phyloP scores from a whole-genome alignment of 92 coral and sea anemone genomes.

The Nematostella vectensis region DNA sequence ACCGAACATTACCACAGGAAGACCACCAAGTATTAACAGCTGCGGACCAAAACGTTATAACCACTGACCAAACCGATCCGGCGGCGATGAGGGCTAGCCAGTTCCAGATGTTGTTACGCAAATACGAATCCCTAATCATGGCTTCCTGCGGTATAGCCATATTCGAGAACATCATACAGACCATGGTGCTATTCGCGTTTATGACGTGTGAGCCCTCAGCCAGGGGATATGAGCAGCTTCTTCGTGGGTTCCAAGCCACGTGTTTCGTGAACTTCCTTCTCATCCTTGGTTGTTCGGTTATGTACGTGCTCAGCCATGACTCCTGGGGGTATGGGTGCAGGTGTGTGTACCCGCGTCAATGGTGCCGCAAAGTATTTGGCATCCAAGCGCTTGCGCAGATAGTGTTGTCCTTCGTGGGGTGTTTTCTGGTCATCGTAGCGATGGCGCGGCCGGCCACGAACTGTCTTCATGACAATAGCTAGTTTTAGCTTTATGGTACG shows the following conservation, averaged over 20 bases:
- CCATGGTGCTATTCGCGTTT: not conserved
- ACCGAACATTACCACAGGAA: not conserved
- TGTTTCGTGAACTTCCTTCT: not conserved
- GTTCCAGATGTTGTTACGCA: not conserved
- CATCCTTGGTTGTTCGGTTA: not conserved
- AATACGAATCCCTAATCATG: not conserved
- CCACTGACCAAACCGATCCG: not conserved
- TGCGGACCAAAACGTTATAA: not conserved
- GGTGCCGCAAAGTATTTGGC: not conserved
- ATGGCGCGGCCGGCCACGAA: not conserved
- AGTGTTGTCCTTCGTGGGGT: not conserved
- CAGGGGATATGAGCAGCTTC: not conserved
- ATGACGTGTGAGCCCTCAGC: not conserved
- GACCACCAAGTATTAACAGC: no score
- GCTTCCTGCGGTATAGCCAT: not conserved
- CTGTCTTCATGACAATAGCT: no score
- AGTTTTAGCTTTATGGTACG: no score
- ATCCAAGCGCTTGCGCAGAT: not conserved
- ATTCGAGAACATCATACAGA: not conserved
- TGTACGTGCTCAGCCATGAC: not conserved
- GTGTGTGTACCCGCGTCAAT: slow-evolving; percentile 1
- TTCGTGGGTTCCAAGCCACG: not conserved
- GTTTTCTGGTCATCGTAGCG: not conserved
- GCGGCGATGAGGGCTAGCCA: not conserved
- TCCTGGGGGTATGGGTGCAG: slow-evolving; percentile 1